Percentiles rank a stretch among this genome's conserved stretches.
Conservation (phyloP, 1,140 invertebrate genomes). For the Whitmania pigra region DNA sequence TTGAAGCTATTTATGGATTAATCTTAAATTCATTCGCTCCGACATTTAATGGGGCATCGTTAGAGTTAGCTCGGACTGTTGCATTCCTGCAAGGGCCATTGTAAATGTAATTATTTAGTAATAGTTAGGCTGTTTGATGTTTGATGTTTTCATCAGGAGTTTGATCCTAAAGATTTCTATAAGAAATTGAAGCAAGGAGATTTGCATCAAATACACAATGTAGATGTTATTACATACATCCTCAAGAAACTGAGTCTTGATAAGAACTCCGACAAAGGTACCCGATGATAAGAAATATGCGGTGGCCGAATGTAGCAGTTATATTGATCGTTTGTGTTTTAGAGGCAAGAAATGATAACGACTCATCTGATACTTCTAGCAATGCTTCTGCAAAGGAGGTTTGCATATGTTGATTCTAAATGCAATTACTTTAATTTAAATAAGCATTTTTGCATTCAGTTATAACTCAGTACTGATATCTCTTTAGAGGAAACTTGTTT, state of each 20-base stretch:
- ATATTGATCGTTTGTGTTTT: no score
- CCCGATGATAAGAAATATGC: no score
- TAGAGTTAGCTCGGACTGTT: no score
- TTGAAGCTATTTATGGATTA: neutral
- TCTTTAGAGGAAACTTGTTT: no score
- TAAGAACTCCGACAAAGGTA: neutral
- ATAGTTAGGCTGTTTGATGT: no score
- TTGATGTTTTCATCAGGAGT: neutral
- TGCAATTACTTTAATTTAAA: neutral
- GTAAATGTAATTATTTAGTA: no score
- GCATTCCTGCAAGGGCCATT: no score
- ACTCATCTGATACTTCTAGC: constrained; percentile 10
- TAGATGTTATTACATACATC: neutral
- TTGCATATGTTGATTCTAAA: neutral
- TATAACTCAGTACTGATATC: no score
- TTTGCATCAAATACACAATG: neutral
- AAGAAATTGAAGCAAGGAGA: neutral
- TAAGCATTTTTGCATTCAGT: no score
- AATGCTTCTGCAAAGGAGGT: neutral
- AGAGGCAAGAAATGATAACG: neutral
- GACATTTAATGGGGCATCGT: neutral
- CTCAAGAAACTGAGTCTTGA: constrained; percentile 10
- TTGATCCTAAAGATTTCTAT: constrained; percentile 12
- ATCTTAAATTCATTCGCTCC: neutral
- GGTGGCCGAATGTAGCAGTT: no score